These are phyloP conservation scores for Smittia aterrima DNA, from an alignment of 2,888 invertebrate genomes.

Conservation along the genomic window DNA sequence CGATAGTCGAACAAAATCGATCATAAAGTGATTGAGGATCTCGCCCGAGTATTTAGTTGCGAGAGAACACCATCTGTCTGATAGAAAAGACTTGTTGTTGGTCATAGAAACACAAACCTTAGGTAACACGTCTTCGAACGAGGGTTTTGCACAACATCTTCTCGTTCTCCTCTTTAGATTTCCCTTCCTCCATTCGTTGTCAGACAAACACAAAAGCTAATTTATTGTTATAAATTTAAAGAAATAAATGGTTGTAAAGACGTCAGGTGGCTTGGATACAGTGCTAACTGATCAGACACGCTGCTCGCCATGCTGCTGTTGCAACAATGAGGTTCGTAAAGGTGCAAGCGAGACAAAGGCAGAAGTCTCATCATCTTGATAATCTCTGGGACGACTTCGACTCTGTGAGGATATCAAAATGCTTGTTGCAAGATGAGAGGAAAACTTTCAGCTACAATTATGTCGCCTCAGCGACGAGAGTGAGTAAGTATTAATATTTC, in stretches of 20 bases:
- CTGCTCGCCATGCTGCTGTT: background rate
- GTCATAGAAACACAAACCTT: background rate
- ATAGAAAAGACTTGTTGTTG: background rate
- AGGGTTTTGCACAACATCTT: background rate
- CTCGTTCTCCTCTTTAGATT: background rate
- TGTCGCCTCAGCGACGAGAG: background rate
- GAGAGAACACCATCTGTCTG: conserved; percentile 7
- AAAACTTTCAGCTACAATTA: background rate
- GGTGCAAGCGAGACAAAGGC: background rate
- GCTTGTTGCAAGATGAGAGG: background rate
- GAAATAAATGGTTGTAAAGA: conserved; percentile 30
- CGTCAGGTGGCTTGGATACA: conserved; percentile 25
- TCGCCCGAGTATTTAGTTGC: background rate
- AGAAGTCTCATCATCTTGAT: background rate
- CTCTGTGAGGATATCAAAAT: background rate
- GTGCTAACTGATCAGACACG: background rate
- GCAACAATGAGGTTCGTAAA: background rate
- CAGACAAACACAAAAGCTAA: conserved; percentile 14
- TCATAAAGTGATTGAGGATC: background rate
- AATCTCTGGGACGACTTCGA: background rate
- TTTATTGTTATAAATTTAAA: conserved; percentile 39
- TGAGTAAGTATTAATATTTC: conserved; percentile 2
- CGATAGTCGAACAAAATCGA: background rate
- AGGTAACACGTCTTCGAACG: background rate
- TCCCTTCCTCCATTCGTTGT: background rate